Percentiles rank a stretch among this genome's conserved stretches.
Evolutionary conservation across 2,797 vertebrate genomes (phyloP).

Genomic region (Oreortyx pictus): DNA sequence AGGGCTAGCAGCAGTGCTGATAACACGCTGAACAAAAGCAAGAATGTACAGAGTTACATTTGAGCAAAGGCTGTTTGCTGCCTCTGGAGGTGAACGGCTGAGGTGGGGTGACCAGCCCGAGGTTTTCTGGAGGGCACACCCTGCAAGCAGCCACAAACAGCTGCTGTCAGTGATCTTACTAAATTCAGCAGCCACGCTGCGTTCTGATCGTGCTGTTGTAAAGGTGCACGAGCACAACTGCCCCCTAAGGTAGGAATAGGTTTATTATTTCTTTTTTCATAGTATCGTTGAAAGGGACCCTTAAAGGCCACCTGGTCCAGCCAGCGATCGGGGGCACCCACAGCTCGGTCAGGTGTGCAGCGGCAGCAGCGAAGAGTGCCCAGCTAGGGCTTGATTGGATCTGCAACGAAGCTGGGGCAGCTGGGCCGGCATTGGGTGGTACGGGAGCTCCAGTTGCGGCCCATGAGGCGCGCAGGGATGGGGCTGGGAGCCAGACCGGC

Average conservation of each 20-base stretch:
- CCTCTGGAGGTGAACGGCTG: not conserved
- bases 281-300: too few species aligned
- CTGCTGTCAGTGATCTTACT: not conserved
- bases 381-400: not conserved
- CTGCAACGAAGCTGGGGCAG: not conserved
- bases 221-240: not conserved
- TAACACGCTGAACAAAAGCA: not conserved
- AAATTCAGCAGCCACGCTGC: not conserved
- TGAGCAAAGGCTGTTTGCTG: not conserved
- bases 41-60: not conserved
- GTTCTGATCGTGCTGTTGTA: not conserved
- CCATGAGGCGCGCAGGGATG: not conserved
- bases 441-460: not conserved
- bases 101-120: not conserved
- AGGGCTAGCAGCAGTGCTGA: fast-evolving
- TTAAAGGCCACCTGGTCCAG: too few species aligned
- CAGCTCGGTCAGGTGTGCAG: too few species aligned
- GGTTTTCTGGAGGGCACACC: not conserved
- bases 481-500: fast-evolving
- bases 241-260: not conserved
- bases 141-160: not conserved
- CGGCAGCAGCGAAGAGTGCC: not conserved
- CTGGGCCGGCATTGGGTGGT: not conserved
- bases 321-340: too few species aligned
- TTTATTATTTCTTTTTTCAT: not conserved